Conservation (phyloP, 2,797 vertebrate species). For the Intellagama lesueurii region DNA sequence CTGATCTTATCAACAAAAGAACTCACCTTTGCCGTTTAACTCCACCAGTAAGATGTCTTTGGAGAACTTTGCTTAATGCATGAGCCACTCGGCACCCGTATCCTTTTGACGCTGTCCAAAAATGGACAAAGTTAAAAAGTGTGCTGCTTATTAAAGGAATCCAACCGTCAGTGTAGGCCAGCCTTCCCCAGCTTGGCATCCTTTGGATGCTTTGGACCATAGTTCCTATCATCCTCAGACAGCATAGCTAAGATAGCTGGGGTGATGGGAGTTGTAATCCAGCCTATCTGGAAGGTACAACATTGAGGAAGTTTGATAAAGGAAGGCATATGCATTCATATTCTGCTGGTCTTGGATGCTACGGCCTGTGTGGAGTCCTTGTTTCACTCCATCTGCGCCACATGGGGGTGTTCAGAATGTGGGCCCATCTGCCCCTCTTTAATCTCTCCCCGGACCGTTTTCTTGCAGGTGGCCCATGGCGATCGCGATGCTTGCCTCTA, state of each 20-base stretch:
- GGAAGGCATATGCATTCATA: not conserved
- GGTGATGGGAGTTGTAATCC: not conserved
- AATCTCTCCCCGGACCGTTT: not conserved
- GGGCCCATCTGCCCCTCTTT: not conserved
- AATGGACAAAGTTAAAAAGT: not conserved
- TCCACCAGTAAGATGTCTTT: not conserved
- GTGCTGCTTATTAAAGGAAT: too few relatives aligned
- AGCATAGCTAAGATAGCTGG: not conserved
- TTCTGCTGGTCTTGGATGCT: not conserved
- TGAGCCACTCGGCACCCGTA: not conserved
- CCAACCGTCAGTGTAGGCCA: not conserved
- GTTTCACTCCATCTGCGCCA: not conserved
- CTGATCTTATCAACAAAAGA: not conserved
- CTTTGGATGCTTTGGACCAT: not conserved
- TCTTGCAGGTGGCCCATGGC: slow-evolving; percentile 93
- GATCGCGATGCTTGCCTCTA: slow-evolving; percentile 90
- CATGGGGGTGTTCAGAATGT: not conserved
- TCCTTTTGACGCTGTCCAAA: not conserved
- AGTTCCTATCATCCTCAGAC: not conserved
- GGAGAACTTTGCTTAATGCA: not conserved
- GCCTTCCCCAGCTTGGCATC: not conserved
- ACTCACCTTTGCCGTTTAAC: not conserved
- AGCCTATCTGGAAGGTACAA: too few relatives aligned
- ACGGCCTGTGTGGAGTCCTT: too few relatives aligned
- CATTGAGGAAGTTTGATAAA: too few relatives aligned